These are phyloP conservation scores for Cheiracanthium punctorium DNA, from an alignment of 2,888 invertebrate genomes.

Conservation along the genomic window DNA sequence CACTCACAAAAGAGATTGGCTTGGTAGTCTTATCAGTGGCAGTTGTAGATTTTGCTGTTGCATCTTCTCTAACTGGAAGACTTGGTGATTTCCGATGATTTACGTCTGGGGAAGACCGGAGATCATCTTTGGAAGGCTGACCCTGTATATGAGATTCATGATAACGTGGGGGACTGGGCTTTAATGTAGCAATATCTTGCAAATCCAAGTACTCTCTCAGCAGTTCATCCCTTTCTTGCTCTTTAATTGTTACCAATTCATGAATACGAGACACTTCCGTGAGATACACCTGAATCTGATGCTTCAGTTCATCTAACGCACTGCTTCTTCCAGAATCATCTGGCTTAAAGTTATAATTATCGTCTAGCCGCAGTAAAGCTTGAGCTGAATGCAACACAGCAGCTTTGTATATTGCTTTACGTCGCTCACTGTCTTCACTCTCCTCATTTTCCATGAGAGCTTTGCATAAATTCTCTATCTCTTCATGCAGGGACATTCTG, in stretches of 20 bases:
- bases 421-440: neutral
- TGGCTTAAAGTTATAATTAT: neutral
- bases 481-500: constrained; percentile 35
- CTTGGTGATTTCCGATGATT: neutral
- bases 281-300: constrained; percentile 38
- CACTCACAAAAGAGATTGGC: neutral
- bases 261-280: constrained; percentile 58
- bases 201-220: constrained; percentile 30
- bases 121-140: neutral
- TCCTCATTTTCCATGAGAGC: constrained; percentile 28
- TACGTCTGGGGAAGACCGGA: neutral
- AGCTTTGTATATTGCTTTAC: constrained; percentile 51
- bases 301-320: constrained; percentile 51
- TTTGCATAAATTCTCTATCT: constrained; percentile 48
- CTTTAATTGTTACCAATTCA: constrained; percentile 42
- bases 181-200: neutral
- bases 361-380: constrained; percentile 41
- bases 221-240: constrained; percentile 40
- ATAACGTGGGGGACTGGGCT: neutral
- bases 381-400: constrained; percentile 36
- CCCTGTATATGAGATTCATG: constrained; percentile 16
- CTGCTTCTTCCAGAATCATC: neutral
- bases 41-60: neutral
- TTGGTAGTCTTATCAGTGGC: neutral
- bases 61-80: too few relatives aligned